A percentile compares a stretch with the other conserved stretches of the same genome.
Evolutionary conservation across 2,113 vertebrate species (phyloP).

Genomic region (Taxidea taxus): DNA sequence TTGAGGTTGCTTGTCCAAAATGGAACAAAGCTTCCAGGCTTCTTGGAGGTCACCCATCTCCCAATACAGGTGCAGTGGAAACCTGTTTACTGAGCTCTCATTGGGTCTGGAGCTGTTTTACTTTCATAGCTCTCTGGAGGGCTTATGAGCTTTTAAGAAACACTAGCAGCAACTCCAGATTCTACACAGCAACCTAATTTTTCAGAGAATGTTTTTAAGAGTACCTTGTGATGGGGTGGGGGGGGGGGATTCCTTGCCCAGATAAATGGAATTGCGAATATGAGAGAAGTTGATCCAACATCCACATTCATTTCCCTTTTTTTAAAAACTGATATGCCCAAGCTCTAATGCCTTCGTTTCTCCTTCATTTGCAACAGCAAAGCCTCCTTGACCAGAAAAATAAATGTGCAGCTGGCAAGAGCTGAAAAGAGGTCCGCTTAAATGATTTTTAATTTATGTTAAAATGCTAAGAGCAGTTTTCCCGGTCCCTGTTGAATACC

Average conservation of each 20-base stretch:
- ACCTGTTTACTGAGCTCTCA: background rate
- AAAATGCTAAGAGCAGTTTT: constrained; percentile 71
- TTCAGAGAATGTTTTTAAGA: constrained; percentile 49
- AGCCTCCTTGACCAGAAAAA: constrained; percentile 70
- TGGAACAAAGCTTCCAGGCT: background rate
- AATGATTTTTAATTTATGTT: constrained; percentile 77
- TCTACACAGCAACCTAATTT: background rate
- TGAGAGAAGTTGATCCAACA: constrained; percentile 50
- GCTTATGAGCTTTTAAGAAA: constrained; percentile 62
- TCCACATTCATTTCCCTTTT: constrained; percentile 33
- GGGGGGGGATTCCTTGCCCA: background rate
- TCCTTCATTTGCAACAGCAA: constrained; percentile 61
- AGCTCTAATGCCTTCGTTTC: constrained; percentile 62
- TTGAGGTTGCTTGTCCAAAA: background rate
- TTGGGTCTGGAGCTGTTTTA: constrained; percentile 35
- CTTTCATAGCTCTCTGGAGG: constrained; percentile 56
- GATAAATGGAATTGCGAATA: constrained; percentile 53
- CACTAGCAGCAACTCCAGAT: constrained; percentile 59
- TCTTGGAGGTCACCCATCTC: background rate
- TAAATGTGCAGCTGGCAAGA: constrained; percentile 62
- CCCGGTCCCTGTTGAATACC: constrained; percentile 43
- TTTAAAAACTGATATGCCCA: constrained; percentile 39
- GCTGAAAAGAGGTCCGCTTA: constrained; percentile 62
- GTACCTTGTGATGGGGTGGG: background rate
- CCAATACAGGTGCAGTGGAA: constrained; percentile 50